Evolutionary conservation across 1,140 invertebrate genomes (phyloP), one percentile per base, ranked within the genome.

Genomic region (Atta colombica): DNA sequence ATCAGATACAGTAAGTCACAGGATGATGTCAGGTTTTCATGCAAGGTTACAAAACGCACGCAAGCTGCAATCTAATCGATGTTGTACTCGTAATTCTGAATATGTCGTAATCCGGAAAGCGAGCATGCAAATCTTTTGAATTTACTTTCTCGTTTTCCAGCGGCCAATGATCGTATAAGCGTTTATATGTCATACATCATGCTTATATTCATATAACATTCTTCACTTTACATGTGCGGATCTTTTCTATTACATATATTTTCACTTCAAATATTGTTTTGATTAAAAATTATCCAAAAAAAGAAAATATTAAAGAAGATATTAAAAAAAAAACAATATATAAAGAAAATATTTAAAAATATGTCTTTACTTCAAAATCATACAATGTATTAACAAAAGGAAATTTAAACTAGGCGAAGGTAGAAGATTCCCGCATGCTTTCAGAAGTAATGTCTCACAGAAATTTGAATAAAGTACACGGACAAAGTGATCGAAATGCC

Each of bases 41-140:
- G 55, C 80, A 74, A 74, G 55, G 78, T 72, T 72, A 25, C 51
- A 60, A 55, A 60, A 61, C 25, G 53, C 80, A 82, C 68, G 80
- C 80, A 60, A 82, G 1, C 68, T 82, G 68, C 55, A 82, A 49
- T 5, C 55, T 82, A 82, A 82, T 82, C 80, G 80, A 82, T 82
- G 68, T 82, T 82, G 21, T 72, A 49, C 12, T 49, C 18, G 80
- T 10, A 72, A 72, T 68, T 63, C 45, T 16, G n/a, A 63, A 60
- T 51, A 53, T 51, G 87, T 72, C 66, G 45, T 88, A 85, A 88
- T 69, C 25, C 16, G 68, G 55, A 60, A 81, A 72, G 35, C 35
- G 25, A 60, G 21, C 53, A 25, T 18, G n/a, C 55, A 16, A 45
- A 1, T 82, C 55, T 80, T 49, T 31, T 5, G 2, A 80, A 55